Percentiles rank a stretch among this genome's conserved stretches.
Conservation (phyloP, 2,797 vertebrate species). For the Babyrousa celebensis region DNA sequence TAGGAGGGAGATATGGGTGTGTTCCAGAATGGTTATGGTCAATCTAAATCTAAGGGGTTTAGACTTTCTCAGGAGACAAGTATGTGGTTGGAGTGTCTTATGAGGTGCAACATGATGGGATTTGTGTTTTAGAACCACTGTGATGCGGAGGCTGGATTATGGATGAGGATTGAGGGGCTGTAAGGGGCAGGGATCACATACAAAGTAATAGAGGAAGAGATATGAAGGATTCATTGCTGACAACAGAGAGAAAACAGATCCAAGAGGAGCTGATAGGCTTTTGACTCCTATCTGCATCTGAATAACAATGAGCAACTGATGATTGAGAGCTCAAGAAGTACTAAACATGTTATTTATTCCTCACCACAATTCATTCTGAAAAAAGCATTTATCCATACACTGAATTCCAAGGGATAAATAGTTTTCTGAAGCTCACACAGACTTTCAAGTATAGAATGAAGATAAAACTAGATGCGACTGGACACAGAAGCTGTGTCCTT, state of each 20-base stretch:
- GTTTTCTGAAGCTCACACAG: neutral
- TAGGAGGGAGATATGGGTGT: neutral
- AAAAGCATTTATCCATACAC: neutral
- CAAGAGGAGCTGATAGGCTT: neutral
- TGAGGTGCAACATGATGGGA: neutral
- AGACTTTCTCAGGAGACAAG: neutral
- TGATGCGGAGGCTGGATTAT: neutral
- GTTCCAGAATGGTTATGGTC: neutral
- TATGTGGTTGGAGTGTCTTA: neutral
- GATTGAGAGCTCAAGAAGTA: neutral
- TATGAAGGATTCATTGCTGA: neutral
- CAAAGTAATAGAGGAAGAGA: neutral
- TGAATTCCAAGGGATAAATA: neutral
- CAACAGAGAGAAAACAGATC: neutral
- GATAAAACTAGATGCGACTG: neutral
- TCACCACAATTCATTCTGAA: neutral
- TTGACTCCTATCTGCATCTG: neutral
- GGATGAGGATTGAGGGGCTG: fast-evolving
- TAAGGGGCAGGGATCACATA: neutral
- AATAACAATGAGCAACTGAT: neutral
- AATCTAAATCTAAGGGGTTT: neutral
- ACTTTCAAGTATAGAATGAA: constrained; percentile 1
- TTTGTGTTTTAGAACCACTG: neutral
- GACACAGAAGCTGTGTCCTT: neutral
- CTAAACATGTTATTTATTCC: neutral